Evolutionary conservation across 2,797 vertebrate species (phyloP).

Genomic region (Halcyon leucocephala): DNA sequence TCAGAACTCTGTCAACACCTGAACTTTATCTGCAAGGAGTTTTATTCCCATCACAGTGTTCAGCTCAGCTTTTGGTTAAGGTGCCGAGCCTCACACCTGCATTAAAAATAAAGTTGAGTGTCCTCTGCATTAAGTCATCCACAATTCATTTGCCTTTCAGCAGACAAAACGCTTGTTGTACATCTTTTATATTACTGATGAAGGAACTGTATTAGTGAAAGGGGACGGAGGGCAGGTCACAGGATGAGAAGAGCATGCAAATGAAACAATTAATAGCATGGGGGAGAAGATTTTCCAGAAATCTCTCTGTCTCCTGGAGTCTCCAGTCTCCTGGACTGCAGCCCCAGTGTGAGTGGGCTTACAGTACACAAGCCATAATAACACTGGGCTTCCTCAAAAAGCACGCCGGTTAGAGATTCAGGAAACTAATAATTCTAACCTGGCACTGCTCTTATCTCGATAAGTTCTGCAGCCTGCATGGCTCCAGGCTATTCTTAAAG

Average conservation of each 20-base stretch:
- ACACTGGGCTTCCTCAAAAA: neutral
- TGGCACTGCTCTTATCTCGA: conserved; percentile 18
- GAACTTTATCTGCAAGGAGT: neutral
- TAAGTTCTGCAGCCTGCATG: neutral
- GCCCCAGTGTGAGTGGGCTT: neutral
- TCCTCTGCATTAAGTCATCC: conserved; percentile 19
- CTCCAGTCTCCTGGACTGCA: neutral
- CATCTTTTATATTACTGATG: conserved; percentile 34
- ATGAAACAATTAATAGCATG: conserved; percentile 37
- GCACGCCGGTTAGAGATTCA: conserved; percentile 26
- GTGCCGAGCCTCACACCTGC: neutral
- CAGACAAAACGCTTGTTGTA: conserved; percentile 63
- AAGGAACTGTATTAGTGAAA: conserved; percentile 44
- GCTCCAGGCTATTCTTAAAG: conserved; percentile 43
- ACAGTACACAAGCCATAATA: neutral
- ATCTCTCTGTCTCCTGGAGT: neutral
- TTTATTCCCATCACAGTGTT: neutral
- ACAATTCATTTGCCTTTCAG: conserved; percentile 69
- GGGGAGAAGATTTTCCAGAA: conserved; percentile 13
- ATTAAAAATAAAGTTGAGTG: neutral
- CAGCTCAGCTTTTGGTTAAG: neutral
- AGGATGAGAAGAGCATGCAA: conserved; percentile 41
- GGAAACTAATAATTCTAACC: conserved; percentile 37
- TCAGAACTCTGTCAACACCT: neutral
- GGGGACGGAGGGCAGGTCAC: conserved; percentile 51